Evolutionary conservation across 1,140 invertebrate genomes (phyloP), one percentile per base, ranked within the genome.

Genomic region (Oryzaephilus surinamensis): DNA sequence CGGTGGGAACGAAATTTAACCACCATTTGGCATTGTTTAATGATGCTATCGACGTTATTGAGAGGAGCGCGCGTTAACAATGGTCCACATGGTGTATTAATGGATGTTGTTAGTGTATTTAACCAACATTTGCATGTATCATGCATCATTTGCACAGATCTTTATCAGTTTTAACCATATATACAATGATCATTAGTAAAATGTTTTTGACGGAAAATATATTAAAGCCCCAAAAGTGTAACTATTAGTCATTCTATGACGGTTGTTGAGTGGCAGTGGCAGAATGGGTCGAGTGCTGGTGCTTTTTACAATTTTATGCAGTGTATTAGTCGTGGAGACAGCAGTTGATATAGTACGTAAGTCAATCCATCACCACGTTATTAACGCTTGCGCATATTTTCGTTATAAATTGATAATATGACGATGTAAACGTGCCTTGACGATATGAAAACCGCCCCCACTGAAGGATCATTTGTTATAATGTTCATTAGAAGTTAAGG

Each of bases 11-110:
- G n/a, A n/a, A n/a, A n/a, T n/a, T n/a, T n/a, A n/a, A n/a, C n/a
- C n/a, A n/a, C n/a, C 53, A 50, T 15, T 45, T 53, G 53, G 49
- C 53, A 54, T 55, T 55, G 53, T 55, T 55, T 55, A 45, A 55
- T 55, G 53, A 53, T 48, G 46, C 48, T 45, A 55, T 55, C 50
- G 53, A 44, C 36, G 45, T 52, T 55, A 55, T 55, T 53, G 53
- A 55, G 48, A 53, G 53, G 41, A 43, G 42, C 33, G 41, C 43
- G 42, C 33, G 51, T 52, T 54, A 51, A 43, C 50, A 55, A 51
- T 49, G 46, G 46, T 33, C 30, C n/a, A n/a, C n/a, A n/a, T n/a
- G n/a, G n/a, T n/a, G n/a, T n/a, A n/a, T n/a, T n/a, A n/a, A n/a
- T n/a, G 46, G 17, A 19, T 46, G 50, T 43, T 51, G 41, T 46